A percentile compares a stretch with the other conserved stretches of the same genome.
Evolutionary conservation across 2,888 invertebrate genomes (phyloP).

Genomic region (Dyspetes luteomarginatus): DNA sequence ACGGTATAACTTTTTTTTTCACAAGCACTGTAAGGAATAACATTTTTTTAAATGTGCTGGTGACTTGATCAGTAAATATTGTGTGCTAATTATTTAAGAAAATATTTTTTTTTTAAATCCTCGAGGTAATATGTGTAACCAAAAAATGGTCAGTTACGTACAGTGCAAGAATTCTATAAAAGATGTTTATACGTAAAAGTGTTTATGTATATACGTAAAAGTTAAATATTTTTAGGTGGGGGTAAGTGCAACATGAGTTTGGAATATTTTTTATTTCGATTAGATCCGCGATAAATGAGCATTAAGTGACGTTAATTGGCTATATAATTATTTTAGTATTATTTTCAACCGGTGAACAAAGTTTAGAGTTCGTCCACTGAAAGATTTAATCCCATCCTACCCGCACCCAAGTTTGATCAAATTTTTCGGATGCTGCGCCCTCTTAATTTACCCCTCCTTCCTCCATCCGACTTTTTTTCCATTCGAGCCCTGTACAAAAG

Average conservation of each 20-base stretch:
- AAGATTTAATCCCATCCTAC: conserved; percentile 17
- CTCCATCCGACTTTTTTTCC: not conserved
- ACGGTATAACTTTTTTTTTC: not conserved
- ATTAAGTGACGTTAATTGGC: not conserved
- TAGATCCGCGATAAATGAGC: not conserved
- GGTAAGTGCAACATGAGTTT: not conserved
- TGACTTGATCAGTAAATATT: not conserved
- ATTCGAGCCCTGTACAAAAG: not conserved
- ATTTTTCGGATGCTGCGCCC: conserved; percentile 35
- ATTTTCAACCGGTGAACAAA: not conserved
- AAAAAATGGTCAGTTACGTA: not conserved
- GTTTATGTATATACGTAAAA: not conserved
- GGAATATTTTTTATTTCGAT: not conserved
- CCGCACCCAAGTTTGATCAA: conserved; percentile 47
- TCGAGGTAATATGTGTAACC: too few relatives aligned
- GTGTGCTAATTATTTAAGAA: not conserved
- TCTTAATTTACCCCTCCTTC: not conserved
- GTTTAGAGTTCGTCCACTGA: not conserved
- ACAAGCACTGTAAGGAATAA: too few relatives aligned
- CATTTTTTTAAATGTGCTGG: not conserved
- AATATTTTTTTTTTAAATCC: not conserved
- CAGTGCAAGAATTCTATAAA: not conserved
- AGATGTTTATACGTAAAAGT: too few relatives aligned
- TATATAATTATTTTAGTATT: not conserved
- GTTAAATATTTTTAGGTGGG: not conserved